Conservation (phyloP, 2,888 invertebrate genomes). For the Lepidocyrtinus sp. region DNA sequence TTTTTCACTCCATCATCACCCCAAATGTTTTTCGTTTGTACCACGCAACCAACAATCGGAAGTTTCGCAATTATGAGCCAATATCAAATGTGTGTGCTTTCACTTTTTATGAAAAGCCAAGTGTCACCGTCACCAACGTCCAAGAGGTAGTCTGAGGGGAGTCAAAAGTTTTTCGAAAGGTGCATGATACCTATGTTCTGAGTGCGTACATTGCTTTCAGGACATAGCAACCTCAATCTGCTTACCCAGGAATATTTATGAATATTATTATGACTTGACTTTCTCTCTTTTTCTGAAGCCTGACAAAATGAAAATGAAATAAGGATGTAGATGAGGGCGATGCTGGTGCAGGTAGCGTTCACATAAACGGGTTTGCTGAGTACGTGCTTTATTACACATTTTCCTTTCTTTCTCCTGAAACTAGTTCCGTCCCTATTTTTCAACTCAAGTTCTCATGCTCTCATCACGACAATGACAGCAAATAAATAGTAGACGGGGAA, state of each 20-base stretch:
- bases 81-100: too few species aligned
- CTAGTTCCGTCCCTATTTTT: not conserved
- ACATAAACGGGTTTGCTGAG: slow-evolving; percentile 7
- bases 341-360: not conserved
- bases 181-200: too few species aligned
- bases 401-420: not conserved
- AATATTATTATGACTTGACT: slow-evolving; percentile 14
- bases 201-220: too few species aligned
- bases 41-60: too few species aligned
- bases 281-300: not conserved
- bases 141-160: not conserved
- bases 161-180: too few species aligned
- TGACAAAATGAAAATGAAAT: not conserved
- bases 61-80: too few species aligned
- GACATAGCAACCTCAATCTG: too few species aligned
- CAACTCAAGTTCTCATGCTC: slow-evolving; percentile 23
- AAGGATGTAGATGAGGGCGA: slow-evolving; percentile 7
- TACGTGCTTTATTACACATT: not conserved
- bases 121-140: too few species aligned
- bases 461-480: slow-evolving; percentile 60
- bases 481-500: slow-evolving; percentile 59
- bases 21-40: too few species aligned
- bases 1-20: too few species aligned
- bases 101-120: too few species aligned
- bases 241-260: slow-evolving; percentile 47